Evolutionary conservation across 53 echinoderm and acorn worm genomes (phyloP), one percentile per base, ranked within the genome.

Genomic region (Holothuria leucospilota): DNA sequence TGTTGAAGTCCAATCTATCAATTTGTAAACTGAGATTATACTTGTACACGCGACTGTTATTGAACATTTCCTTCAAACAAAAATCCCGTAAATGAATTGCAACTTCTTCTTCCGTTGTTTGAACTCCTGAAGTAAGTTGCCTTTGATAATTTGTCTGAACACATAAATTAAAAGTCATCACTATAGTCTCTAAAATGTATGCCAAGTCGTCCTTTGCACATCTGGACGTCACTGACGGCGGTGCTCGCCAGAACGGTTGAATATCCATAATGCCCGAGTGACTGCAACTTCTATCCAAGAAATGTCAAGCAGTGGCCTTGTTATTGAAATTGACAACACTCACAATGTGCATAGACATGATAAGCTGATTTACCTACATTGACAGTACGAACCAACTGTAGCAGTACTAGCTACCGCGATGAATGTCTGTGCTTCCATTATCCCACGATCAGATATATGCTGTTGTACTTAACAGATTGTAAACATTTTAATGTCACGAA

Each of bases 11-110:
- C 52, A 80, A 61, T 1, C 80, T 12, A n/a, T 60, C 60, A 0
- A 80, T 80, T 38, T 80, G 80, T 28, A 28, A 24, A 38, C 80
- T 30, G 29, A 80, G 80, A 34, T 80, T 80, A 30, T 16, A 80
- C 20, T 59, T 80, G 60, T 80, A 80, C 20, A 80, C 60, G 14
- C 38, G 60, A 13, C 80, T 59, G 62, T 59, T 59, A 27, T 80
- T 59, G 14, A 80, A 59, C 15, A 80, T 80, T 15, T 60, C 80
- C 20, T 26, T 60, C 62, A 61, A 58, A 38, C 80, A 80, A 80
- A 80, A 80, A 9, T 27, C 61, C 21, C 56, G 53, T 14, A 80
- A 38, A 24, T 80, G 15, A 15, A 14, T 11, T 3, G 80, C 56
- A 15, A 80, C 60, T 28, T 61, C 26, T 29, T 80, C 60, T 11